These are phyloP conservation scores for Euphydryas editha DNA, from an alignment of 2,888 invertebrate species.

Conservation along the genomic window DNA sequence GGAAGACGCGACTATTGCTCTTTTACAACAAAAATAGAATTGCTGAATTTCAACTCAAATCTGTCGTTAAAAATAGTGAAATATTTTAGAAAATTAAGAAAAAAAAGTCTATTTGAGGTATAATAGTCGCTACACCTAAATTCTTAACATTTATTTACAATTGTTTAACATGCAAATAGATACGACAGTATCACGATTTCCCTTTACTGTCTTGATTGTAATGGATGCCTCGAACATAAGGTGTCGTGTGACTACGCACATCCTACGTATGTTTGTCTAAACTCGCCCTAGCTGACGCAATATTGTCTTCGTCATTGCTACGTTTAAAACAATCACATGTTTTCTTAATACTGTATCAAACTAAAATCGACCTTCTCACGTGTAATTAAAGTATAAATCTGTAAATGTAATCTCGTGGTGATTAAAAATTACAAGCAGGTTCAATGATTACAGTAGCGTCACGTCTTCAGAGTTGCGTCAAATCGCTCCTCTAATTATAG, in stretches of 20 bases:
- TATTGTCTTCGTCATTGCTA: slow-evolving; percentile 25
- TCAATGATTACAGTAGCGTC: slow-evolving; percentile 32
- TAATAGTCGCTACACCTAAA: too few species aligned
- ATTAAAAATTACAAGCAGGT: slow-evolving; percentile 30
- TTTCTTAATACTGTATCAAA: slow-evolving; percentile 2
- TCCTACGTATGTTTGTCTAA: slow-evolving; percentile 12
- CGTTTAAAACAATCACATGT: slow-evolving; percentile 20
- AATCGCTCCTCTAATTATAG: slow-evolving; percentile 36
- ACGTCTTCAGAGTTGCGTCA: slow-evolving; percentile 34
- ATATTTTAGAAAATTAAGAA: too few species aligned
- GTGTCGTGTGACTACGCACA: slow-evolving; percentile 6
- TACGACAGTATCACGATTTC: not conserved
- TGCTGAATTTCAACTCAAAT: too few species aligned
- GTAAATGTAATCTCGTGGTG: slow-evolving; percentile 1
- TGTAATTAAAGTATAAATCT: slow-evolving; percentile 13
- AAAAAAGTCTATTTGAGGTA: too few species aligned
- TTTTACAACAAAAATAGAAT: slow-evolving; percentile 12
- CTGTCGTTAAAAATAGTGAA: too few species aligned
- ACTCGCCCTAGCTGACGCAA: slow-evolving; percentile 15
- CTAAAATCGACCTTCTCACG: not conserved
- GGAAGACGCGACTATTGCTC: slow-evolving; percentile 26
- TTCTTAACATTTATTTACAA: too few species aligned
- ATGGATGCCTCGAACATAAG: not conserved
- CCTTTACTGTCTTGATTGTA: not conserved
- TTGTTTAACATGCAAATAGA: too few species aligned